These are phyloP conservation scores for Caranx ignobilis DNA, from an alignment of 2,113 vertebrate genomes.

Conservation along the genomic window DNA sequence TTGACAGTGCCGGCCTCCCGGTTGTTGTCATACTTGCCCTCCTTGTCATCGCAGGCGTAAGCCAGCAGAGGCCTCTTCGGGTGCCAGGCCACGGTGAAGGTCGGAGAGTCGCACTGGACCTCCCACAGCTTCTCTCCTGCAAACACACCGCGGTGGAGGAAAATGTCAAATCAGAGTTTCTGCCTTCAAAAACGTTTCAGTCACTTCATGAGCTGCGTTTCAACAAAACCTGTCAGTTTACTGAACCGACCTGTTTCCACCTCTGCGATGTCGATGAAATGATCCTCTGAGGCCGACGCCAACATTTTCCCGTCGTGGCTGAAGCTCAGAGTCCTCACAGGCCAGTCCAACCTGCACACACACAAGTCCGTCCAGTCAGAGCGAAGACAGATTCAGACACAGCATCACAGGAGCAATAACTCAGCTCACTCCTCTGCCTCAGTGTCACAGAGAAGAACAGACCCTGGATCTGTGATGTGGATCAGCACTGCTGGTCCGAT, in stretches of 20 bases:
- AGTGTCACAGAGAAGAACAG: no score
- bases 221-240: no score
- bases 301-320: slow-evolving; percentile 98
- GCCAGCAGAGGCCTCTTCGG: slow-evolving; percentile 95
- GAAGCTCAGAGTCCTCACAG: slow-evolving; percentile 96
- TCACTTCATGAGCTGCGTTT: no score
- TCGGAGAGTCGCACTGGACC: slow-evolving; percentile 98
- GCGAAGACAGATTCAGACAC: background rate
- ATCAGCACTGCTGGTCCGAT: no score
- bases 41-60: slow-evolving; percentile 98
- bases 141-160: background rate
- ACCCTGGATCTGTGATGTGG: no score
- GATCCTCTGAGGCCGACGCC: slow-evolving; percentile 96
- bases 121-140: slow-evolving; percentile 99
- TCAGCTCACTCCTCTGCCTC: no score
- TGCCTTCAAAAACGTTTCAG: no score
- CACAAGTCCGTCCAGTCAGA: background rate
- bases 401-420: no score
- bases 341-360: slow-evolving; percentile 92
- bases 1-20: slow-evolving; percentile 97
- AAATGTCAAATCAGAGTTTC: no score
- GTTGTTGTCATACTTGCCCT: slow-evolving; percentile 97
- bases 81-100: slow-evolving; percentile 99
- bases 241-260: slow-evolving; percentile 93
- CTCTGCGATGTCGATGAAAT: slow-evolving; percentile 98